Base-by-base conservation (phyloP, 2,888 invertebrate species). In the Lycocerus yunnanus region DNA sequence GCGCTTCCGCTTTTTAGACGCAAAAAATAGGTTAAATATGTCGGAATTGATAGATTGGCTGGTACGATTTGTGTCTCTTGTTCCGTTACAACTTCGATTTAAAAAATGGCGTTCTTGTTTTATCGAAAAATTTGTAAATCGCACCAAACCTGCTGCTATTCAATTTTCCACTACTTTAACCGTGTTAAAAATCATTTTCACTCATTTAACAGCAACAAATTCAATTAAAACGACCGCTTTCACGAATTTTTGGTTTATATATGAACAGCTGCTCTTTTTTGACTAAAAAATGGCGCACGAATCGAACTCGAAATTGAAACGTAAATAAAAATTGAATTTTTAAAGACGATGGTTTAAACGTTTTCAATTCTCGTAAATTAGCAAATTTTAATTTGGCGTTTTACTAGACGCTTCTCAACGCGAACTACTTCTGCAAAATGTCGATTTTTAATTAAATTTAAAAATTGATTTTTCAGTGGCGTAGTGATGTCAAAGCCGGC, bases 1-100 rank as follows among this genome's bases (percentile, higher is more conserved):
- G 75, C 75, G 75, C 15, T 75, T 69, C 75, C 75, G 72, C 75
- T 72, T 60, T 71, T 24, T 66, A 59, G 18, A 21, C 20, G 59
- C 60, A 65, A 66, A 27, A 70, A 75, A 70, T 73, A 75, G 75
- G 75, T 75, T 75, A 63, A 75, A 75, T 70, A 75, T 75, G 75
- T 75, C 75, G 59, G 73, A 72, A 61, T 68, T 72, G 66, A 63
- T 63, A 63, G 16, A 63, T 63, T 20, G 61, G 61, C 61, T 63
- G 61, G 61, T 20, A 18, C 16, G 18, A 20, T 63, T 16, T 20
- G 61, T 63, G 61, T 63, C 61, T 63, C 61, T 63, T 63, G 61
- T 63, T 18, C 16, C 61, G 61, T 63, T 18, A 63, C 43, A 43
- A 18, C 61, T 63, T 63, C 16, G 20, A 63, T 63, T 63, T 43